Conservation (phyloP, 2,888 invertebrate species). For the Zygaena filipendulae region DNA sequence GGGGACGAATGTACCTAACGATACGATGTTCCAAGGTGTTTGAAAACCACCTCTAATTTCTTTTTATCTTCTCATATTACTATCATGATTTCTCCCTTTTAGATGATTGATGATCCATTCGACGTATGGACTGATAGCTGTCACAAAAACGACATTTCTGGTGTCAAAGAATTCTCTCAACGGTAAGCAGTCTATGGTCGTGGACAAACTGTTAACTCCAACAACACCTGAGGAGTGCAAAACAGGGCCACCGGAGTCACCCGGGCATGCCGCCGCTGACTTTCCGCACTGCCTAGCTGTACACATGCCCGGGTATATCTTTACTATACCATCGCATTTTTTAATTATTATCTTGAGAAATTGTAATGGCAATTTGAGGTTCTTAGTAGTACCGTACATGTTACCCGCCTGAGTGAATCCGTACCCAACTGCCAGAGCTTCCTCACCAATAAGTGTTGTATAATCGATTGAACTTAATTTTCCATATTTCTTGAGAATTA, state of each 20-base stretch:
- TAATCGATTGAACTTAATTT: background rate
- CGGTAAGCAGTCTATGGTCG: background rate
- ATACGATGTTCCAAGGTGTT: slow-evolving; percentile 3
- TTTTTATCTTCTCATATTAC: no score
- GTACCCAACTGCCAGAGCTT: background rate
- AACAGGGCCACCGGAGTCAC: background rate
- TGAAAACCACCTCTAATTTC: slow-evolving; percentile 6
- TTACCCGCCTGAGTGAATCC: background rate
- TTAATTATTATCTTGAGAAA: background rate
- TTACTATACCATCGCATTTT: background rate
- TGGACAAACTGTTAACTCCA: background rate
- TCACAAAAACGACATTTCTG: background rate
- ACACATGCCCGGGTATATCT: background rate
- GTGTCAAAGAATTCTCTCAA: background rate
- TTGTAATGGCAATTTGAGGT: background rate
- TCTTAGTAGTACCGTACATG: background rate
- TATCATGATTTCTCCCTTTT: no score
- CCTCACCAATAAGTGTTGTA: background rate
- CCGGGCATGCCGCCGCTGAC: background rate
- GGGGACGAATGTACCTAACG: no score
- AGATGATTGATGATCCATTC: no score
- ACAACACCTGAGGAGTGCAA: background rate
- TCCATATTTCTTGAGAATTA: background rate
- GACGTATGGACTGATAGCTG: background rate
- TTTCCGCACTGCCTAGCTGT: background rate